A percentile compares a stretch with the other conserved stretches of the same genome.
Conservation (phyloP, 2,888 invertebrate species). For the Patella depressa region DNA sequence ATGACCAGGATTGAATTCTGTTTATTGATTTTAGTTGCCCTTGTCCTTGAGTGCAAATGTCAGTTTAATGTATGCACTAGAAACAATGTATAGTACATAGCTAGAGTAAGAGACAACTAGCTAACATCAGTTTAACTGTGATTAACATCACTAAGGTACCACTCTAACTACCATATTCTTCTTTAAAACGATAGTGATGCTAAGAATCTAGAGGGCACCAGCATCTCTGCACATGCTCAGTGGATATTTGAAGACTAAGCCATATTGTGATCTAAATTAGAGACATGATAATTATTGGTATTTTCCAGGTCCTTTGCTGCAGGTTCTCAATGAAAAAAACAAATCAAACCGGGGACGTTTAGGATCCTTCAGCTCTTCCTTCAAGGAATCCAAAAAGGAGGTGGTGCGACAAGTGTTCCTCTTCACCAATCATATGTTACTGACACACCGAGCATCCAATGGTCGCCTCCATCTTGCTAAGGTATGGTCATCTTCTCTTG, state of each 20-base stretch:
- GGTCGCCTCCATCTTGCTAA: slow-evolving; percentile 89
- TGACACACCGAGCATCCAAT: slow-evolving; percentile 85
- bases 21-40: no score
- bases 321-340: slow-evolving; percentile 78
- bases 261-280: slow-evolving; percentile 15
- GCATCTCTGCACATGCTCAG: slow-evolving; percentile 41
- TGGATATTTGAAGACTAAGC: slow-evolving; percentile 21
- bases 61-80: no score
- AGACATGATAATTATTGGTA: slow-evolving; percentile 12
- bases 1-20: no score
- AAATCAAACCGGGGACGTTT: slow-evolving; percentile 76
- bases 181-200: no score
- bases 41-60: no score
- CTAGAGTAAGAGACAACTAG: no score
- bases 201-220: slow-evolving; percentile 17
- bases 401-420: slow-evolving; percentile 86
- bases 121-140: no score
- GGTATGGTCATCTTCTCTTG: slow-evolving; percentile 45
- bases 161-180: no score
- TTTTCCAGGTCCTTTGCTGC: slow-evolving; percentile 80
- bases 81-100: no score
- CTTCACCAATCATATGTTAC: slow-evolving; percentile 90
- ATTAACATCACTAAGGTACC: no score
- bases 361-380: slow-evolving; percentile 72
- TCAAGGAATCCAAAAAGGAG: slow-evolving; percentile 77